Percentiles rank a stretch among this genome's conserved stretches.
Conservation (phyloP, 1,140 invertebrate genomes). For the Cheumatopsyche charites region DNA sequence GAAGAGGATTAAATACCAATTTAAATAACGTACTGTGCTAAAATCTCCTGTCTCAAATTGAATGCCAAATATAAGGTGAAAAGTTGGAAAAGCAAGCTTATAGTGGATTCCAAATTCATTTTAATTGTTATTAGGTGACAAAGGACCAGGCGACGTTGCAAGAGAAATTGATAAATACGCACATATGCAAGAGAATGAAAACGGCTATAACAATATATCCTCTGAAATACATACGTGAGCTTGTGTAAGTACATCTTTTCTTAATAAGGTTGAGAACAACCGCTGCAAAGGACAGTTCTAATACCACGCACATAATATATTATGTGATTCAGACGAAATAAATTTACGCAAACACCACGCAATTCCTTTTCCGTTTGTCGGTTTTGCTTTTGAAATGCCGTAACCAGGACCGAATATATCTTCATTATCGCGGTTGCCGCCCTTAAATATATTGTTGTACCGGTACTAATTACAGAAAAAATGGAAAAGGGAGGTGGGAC, state of each 20-base stretch:
- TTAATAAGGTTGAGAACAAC: slow-evolving; percentile 27
- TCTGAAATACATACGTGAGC: not conserved
- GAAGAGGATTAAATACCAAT: slow-evolving; percentile 22
- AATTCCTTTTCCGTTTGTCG: slow-evolving; percentile 28
- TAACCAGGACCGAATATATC: slow-evolving; percentile 25
- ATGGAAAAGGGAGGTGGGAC: not conserved
- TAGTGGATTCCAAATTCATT: slow-evolving; percentile 9
- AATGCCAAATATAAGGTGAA: not conserved
- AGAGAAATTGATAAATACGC: not conserved
- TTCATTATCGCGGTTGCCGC: slow-evolving; percentile 7
- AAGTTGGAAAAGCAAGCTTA: not conserved
- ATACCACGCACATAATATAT: slow-evolving; percentile 28
- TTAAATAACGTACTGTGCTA: not conserved
- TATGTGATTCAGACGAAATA: slow-evolving; percentile 28
- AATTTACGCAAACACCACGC: slow-evolving; percentile 26
- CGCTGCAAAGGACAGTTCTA: slow-evolving; percentile 26
- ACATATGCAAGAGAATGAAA: not conserved
- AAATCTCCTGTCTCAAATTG: not conserved
- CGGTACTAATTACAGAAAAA: not conserved
- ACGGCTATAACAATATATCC: not conserved
- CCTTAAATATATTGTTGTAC: slow-evolving; percentile 6
- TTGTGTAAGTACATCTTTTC: slow-evolving; percentile 13
- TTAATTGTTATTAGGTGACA: slow-evolving; percentile 14
- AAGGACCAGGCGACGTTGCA: not conserved
- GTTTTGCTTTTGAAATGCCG: slow-evolving; percentile 25